A percentile compares a stretch with the other conserved stretches of the same genome.
These are phyloP conservation scores for Vidua macroura DNA, from an alignment of 2,113 vertebrate species.

Conservation along the genomic window DNA sequence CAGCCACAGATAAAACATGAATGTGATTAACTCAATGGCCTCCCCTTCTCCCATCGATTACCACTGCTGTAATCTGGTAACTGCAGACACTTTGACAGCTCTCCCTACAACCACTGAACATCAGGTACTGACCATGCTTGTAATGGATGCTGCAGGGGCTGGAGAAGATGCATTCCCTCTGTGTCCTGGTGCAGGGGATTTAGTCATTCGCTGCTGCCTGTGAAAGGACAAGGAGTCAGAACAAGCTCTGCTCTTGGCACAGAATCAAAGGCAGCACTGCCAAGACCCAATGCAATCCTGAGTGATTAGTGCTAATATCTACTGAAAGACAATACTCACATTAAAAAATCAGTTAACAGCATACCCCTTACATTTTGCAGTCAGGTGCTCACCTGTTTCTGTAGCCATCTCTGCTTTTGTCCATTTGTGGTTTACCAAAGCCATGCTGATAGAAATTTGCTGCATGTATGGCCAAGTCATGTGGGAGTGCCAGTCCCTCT, in stretches of 20 bases:
- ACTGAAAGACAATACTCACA: not conserved
- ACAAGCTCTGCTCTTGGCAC: not conserved
- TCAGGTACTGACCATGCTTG: constrained; percentile 87
- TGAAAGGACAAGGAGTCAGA: not conserved
- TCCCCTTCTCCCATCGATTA: fast-evolving
- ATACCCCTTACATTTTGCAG: not conserved
- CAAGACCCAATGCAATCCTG: not conserved
- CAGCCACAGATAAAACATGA: not conserved
- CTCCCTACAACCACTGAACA: not conserved
- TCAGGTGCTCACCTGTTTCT: constrained; percentile 81
- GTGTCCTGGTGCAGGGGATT: constrained; percentile 87
- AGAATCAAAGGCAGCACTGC: not conserved
- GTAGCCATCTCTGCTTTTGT: constrained; percentile 84
- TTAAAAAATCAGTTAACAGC: not conserved
- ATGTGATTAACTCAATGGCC: fast-evolving
- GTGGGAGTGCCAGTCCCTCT: constrained; percentile 85
- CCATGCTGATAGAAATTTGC: constrained; percentile 84
- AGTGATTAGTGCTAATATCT: not conserved
- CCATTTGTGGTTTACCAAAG: constrained; percentile 85
- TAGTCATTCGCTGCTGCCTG: constrained; percentile 83
- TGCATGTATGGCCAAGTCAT: constrained; percentile 85
- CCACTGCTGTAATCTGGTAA: not conserved
- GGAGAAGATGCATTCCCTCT: constrained; percentile 85
- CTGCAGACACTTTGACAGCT: not conserved
- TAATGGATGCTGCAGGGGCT: constrained; percentile 81